Percentiles rank a stretch among this genome's conserved stretches.
These are phyloP conservation scores for Elgaria multicarinata DNA, from an alignment of 2,113 vertebrate species.

Conservation along the genomic window DNA sequence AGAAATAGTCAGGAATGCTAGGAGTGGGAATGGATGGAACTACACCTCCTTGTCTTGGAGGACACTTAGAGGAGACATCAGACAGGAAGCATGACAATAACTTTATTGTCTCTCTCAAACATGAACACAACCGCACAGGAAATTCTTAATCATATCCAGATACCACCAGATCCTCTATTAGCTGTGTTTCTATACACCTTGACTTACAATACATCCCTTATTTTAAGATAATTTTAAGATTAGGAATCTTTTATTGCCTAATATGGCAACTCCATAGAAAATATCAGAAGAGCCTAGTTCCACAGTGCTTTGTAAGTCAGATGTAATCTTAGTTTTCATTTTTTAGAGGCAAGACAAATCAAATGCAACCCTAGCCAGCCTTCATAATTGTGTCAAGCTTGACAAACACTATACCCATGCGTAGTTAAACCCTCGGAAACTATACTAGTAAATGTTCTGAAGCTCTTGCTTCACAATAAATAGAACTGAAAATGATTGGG, in stretches of 20 bases:
- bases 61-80: not conserved
- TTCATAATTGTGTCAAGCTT: not conserved
- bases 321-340: not conserved
- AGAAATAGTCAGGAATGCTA: too few species aligned
- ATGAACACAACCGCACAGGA: too few species aligned
- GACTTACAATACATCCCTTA: not conserved
- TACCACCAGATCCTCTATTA: not conserved
- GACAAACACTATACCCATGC: not conserved
- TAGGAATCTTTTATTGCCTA: not conserved
- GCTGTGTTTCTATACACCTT: not conserved
- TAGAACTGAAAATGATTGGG: not conserved
- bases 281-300: not conserved
- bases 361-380: not conserved
- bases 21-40: not conserved
- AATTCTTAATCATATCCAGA: too few species aligned
- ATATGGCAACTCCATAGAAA: not conserved
- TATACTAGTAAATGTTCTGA: not conserved
- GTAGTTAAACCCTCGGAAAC: not conserved
- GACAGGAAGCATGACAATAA: not conserved
- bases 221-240: not conserved
- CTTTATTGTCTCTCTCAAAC: not conserved
- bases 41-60: not conserved
- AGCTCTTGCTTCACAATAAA: not conserved
- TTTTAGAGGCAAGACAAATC: not conserved
- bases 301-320: not conserved